Evolutionary conservation across 2,797 vertebrate genomes (phyloP).

Genomic region (Nyctibius grandis): DNA sequence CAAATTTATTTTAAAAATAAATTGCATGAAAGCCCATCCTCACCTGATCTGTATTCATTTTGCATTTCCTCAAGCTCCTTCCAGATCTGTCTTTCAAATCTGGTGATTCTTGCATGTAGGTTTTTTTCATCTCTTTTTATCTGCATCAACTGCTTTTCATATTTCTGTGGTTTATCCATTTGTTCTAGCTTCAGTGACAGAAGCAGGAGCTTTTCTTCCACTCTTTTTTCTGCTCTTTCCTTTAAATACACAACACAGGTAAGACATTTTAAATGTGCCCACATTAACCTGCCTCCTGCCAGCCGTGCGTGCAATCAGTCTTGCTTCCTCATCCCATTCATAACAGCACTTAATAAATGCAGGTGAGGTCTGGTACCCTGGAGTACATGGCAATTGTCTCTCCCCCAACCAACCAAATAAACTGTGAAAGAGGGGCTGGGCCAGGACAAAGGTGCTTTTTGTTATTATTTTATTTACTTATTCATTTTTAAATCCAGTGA

Average conservation of each 20-base stretch:
- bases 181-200: conserved; percentile 71
- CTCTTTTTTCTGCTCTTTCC: conserved; percentile 70
- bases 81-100: conserved; percentile 76
- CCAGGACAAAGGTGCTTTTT: background rate
- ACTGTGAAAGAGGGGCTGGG: background rate
- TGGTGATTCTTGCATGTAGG: conserved; percentile 68
- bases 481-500: background rate
- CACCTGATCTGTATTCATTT: conserved; percentile 82
- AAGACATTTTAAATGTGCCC: background rate
- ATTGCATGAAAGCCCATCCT: background rate
- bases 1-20: background rate
- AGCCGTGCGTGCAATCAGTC: accelerated
- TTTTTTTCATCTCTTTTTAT: conserved; percentile 70
- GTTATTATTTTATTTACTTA: background rate
- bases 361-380: background rate
- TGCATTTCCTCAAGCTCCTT: conserved; percentile 81
- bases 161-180: conserved; percentile 56
- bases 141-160: conserved; percentile 45
- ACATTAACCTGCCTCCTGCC: background rate
- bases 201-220: conserved; percentile 63
- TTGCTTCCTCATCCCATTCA: background rate
- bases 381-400: background rate
- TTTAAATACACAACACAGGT: conserved; percentile 35
- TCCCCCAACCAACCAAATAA: background rate
- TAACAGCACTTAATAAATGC: background rate